A percentile compares a stretch with the other conserved stretches of the same genome.
Evolutionary conservation across 2,888 invertebrate genomes (phyloP).

Genomic region (Himalopsyche tibetana): DNA sequence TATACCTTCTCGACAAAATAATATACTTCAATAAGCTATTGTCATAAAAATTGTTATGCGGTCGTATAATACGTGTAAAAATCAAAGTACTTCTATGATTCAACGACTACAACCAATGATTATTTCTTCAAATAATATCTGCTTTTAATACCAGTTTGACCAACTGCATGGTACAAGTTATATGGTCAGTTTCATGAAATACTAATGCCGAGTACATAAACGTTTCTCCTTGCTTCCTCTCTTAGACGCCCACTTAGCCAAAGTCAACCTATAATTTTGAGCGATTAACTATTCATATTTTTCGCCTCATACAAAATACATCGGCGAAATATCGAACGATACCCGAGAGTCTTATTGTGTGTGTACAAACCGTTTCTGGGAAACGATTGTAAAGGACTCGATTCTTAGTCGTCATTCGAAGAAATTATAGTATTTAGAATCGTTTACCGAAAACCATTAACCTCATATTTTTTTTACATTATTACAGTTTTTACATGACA

Average conservation of each 20-base stretch:
- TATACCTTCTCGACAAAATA: no score
- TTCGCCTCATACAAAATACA: constrained; percentile 59
- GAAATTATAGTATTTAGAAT: no score
- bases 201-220: constrained; percentile 15
- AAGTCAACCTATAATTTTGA: constrained; percentile 61
- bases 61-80: no score
- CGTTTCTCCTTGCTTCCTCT: not conserved
- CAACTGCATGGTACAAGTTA: not conserved
- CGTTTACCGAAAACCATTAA: not conserved
- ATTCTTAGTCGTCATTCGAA: not conserved
- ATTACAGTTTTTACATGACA: no score
- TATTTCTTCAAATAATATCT: no score
- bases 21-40: no score
- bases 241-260: constrained; percentile 45
- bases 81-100: no score
- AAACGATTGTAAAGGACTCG: not conserved
- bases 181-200: not conserved
- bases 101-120: no score
- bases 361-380: not conserved
- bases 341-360: not conserved
- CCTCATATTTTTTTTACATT: not conserved
- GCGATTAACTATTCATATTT: constrained; percentile 61
- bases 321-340: constrained; percentile 61
- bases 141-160: no score
- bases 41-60: no score